These are phyloP conservation scores for Hozukius guyotensis DNA, from an alignment of 2,797 vertebrate species.

Conservation along the genomic window DNA sequence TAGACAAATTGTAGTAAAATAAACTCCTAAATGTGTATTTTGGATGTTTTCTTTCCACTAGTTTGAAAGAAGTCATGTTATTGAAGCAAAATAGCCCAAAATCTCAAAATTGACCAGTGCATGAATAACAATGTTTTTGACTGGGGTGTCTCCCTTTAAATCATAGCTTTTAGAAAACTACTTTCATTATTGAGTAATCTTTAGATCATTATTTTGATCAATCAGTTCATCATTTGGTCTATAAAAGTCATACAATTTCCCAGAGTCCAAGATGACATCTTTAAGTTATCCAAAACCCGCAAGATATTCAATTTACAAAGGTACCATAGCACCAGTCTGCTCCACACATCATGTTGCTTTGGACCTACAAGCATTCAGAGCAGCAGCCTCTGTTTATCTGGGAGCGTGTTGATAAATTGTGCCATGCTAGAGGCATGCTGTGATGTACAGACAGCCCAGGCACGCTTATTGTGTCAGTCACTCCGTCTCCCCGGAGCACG, in stretches of 20 bases:
- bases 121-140: too few species aligned
- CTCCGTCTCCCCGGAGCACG: slow-evolving; percentile 64
- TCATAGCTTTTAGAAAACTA: neutral
- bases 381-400: neutral
- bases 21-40: too few species aligned
- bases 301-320: neutral
- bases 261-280: neutral
- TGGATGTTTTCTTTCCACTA: too few species aligned
- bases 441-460: slow-evolving; percentile 39
- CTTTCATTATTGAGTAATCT: neutral
- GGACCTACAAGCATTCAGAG: neutral
- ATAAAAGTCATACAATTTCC: neutral
- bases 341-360: neutral
- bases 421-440: slow-evolving; percentile 21
- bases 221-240: neutral
- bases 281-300: neutral
- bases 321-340: neutral
- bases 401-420: slow-evolving; percentile 29
- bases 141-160: too few species aligned
- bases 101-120: too few species aligned
- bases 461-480: slow-evolving; percentile 51
- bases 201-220: neutral
- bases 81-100: too few species aligned
- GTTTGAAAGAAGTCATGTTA: too few species aligned
- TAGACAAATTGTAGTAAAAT: too few species aligned